These are phyloP conservation scores for Vandiemenella viatica DNA, from an alignment of 2,888 invertebrate genomes.

Conservation along the genomic window DNA sequence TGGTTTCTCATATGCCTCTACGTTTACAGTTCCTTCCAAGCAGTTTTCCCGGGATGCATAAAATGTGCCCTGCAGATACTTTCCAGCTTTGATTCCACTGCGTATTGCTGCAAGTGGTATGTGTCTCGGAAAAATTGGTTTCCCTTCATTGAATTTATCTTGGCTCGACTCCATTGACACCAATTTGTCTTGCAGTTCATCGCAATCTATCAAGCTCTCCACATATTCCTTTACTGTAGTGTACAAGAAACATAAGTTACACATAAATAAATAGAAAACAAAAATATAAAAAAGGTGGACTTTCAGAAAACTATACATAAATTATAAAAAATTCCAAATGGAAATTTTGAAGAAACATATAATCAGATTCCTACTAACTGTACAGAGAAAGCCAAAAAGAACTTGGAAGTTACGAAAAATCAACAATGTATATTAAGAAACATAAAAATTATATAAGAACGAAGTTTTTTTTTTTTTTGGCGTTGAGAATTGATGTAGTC, in stretches of 20 bases:
- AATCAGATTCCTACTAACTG: too few species aligned
- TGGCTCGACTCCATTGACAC: slow-evolving; percentile 25
- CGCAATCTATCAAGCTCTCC: slow-evolving; percentile 47
- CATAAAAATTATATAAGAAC: too few species aligned
- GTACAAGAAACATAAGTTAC: not conserved
- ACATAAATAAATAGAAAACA: not conserved
- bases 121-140: slow-evolving; percentile 72
- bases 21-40: slow-evolving; percentile 74
- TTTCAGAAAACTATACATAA: too few species aligned
- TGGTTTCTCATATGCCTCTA: slow-evolving; percentile 62
- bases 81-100: slow-evolving; percentile 61
- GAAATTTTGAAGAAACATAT: too few species aligned
- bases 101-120: slow-evolving; percentile 62
- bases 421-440: too few species aligned
- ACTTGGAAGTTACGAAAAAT: too few species aligned
- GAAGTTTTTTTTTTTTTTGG: too few species aligned
- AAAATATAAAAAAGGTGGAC: too few species aligned
- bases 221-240: slow-evolving; percentile 59
- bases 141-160: slow-evolving; percentile 29
- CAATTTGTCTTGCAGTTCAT: slow-evolving; percentile 67
- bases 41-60: slow-evolving; percentile 85
- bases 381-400: too few species aligned
- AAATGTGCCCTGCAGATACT: slow-evolving; percentile 61
- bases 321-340: too few species aligned
- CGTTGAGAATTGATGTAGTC: too few species aligned